These are phyloP conservation scores for Callospermophilus lateralis DNA, from an alignment of 2,113 vertebrate species.

Conservation along the genomic window DNA sequence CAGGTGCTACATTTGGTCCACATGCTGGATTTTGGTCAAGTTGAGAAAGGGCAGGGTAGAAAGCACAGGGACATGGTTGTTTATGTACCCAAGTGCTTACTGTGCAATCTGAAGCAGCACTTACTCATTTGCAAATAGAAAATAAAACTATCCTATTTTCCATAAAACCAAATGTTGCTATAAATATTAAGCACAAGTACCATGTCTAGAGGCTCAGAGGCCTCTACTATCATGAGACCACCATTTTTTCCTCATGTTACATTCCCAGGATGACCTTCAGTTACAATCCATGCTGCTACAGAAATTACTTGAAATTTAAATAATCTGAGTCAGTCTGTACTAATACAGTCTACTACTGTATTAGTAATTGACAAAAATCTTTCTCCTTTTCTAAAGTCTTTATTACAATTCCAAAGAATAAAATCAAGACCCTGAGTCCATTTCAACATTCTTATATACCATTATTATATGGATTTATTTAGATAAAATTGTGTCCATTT, in stretches of 20 bases:
- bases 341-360: background rate
- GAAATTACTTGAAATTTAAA: slow-evolving; percentile 28
- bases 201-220: background rate
- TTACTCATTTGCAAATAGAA: background rate
- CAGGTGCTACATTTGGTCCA: background rate
- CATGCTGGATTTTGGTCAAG: background rate
- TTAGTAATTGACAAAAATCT: background rate
- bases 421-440: background rate
- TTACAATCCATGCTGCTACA: background rate
- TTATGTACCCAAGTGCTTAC: too few relatives aligned
- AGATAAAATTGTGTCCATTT: slow-evolving; percentile 66
- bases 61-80: background rate
- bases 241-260: too few relatives aligned
- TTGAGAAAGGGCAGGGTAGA: background rate
- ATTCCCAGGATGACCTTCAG: background rate
- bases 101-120: background rate
- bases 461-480: background rate
- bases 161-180: background rate
- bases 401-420: background rate
- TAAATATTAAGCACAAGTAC: background rate
- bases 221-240: too few relatives aligned
- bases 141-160: background rate
- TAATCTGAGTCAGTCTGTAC: background rate
- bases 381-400: slow-evolving; percentile 3
- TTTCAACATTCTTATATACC: background rate